phyloP scores from a whole-genome alignment of 2,113 vertebrate genomes.

The Psephotus haematonotus region DNA sequence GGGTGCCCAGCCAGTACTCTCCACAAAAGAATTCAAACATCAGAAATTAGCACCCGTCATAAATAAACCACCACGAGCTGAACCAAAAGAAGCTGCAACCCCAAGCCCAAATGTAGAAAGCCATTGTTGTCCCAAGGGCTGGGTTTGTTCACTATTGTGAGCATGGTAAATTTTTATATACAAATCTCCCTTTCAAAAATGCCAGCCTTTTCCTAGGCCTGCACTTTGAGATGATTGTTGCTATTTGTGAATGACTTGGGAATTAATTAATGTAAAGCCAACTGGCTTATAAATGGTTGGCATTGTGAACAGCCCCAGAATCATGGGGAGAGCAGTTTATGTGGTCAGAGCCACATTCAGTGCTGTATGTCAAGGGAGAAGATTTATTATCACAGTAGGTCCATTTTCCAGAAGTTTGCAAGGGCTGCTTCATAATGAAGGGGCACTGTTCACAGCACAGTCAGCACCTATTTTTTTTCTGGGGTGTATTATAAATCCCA shows the following conservation, averaged over 20 bases:
- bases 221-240: slow-evolving; percentile 72
- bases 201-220: slow-evolving; percentile 49
- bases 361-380: slow-evolving; percentile 44
- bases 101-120: neutral
- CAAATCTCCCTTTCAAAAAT: slow-evolving; percentile 73
- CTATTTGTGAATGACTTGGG: slow-evolving; percentile 75
- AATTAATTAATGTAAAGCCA: slow-evolving; percentile 77
- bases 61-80: slow-evolving; percentile 31
- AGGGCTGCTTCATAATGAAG: slow-evolving; percentile 38
- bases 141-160: slow-evolving; percentile 40
- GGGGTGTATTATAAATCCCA: neutral
- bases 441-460: slow-evolving; percentile 10
- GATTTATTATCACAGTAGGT: slow-evolving; percentile 61
- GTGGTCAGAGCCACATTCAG: slow-evolving; percentile 63
- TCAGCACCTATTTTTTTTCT: slow-evolving; percentile 2
- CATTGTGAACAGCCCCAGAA: slow-evolving; percentile 66
- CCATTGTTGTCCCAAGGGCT: neutral
- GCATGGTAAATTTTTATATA: slow-evolving; percentile 53
- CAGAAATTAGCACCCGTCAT: neutral
- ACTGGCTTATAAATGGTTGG: slow-evolving; percentile 74
- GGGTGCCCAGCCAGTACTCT: neutral
- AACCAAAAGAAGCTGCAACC: neutral
- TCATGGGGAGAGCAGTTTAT: slow-evolving; percentile 63
- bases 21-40: neutral
- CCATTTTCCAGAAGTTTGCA: slow-evolving; percentile 46